Evolutionary conservation across 2,113 vertebrate genomes (phyloP), one percentile per base, ranked within the genome.

Genomic region (Eretmochelys imbricata): DNA sequence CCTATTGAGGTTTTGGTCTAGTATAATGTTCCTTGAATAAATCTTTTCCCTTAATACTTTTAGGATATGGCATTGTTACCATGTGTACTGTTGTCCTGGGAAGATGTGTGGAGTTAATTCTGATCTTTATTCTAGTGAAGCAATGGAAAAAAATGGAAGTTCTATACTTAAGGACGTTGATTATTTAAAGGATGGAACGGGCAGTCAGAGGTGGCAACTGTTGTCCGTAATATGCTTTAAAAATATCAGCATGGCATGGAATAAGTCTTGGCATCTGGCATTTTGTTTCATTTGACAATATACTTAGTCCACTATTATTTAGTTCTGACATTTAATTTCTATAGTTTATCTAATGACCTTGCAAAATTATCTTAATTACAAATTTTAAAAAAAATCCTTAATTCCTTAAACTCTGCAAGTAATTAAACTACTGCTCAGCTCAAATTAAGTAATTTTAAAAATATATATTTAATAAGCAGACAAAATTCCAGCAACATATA

Each of bases 361-460:
- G 90, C 80, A 96, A 96, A 90, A 79, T 83, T 88, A 94, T 91
- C 69, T 94, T 96, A 94, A 96, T 97, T 95, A 75, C 84, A 92
- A 96, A 83, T 89, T 92, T 84, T 48, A 75, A 89, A 96, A 49
- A 95, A 87, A 89, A 84, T 11, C 35, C 76, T 49, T 96, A 95
- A 93, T 94, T 85, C 83, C 75, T 89, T 92, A 85, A 88, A 48
- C 49, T 87, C 85, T 80, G 80, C 88, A 92, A 90, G 38, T 96
- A 95, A 94, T 96, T 93, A 87, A 72, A 51, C 53, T 86, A 84
- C 59, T 88, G 38, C 50, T 94, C 42, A 93, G 35, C 25, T 93
- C 38, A 50, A 85, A 16, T 59, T 55, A 93, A 53, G 17, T 16
- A 48, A 27, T 49, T 84, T 46, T 75, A 93, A 87, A 78, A 89